Percentiles rank a stretch among this genome's conserved stretches.
Conservation (phyloP, 64 coral and sea anemone genomes). For the Pachyseris speciosa region DNA sequence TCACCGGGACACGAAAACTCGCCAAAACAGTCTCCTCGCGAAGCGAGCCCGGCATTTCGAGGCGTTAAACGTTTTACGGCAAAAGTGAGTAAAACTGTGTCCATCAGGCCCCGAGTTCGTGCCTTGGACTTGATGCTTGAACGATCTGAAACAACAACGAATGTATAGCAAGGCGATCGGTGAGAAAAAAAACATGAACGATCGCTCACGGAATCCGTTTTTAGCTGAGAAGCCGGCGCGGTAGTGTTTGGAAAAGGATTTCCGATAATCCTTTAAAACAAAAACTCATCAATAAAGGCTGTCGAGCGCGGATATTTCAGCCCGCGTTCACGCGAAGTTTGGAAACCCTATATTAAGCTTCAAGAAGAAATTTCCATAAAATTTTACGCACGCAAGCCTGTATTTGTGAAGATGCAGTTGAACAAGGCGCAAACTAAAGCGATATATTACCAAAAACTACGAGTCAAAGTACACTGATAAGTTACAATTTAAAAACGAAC, state of each 20-base stretch:
- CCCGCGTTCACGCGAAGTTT: conserved; percentile 24
- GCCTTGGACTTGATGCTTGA: neutral
- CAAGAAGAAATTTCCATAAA: conserved; percentile 37
- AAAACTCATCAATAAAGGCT: conserved; percentile 15
- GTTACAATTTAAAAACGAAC: neutral
- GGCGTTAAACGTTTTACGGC: neutral
- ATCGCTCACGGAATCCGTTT: neutral
- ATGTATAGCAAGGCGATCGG: neutral
- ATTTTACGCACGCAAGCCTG: conserved; percentile 45
- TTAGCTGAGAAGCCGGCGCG: neutral
- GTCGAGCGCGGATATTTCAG: neutral
- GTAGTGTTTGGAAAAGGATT: conserved; percentile 3
- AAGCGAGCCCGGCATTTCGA: neutral
- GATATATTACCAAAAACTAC: neutral
- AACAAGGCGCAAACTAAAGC: neutral
- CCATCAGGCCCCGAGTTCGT: neutral
- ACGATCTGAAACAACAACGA: conserved; percentile 5
- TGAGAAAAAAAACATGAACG: neutral
- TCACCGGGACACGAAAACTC: neutral
- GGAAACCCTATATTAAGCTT: neutral
- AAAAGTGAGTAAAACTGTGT: neutral
- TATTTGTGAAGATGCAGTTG: neutral
- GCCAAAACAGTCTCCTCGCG: neutral
- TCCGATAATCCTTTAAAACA: conserved; percentile 28
- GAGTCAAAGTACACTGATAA: neutral